phyloP scores from a whole-genome alignment of 1,140 invertebrate species.

The Stegodyphus mimosarum region DNA sequence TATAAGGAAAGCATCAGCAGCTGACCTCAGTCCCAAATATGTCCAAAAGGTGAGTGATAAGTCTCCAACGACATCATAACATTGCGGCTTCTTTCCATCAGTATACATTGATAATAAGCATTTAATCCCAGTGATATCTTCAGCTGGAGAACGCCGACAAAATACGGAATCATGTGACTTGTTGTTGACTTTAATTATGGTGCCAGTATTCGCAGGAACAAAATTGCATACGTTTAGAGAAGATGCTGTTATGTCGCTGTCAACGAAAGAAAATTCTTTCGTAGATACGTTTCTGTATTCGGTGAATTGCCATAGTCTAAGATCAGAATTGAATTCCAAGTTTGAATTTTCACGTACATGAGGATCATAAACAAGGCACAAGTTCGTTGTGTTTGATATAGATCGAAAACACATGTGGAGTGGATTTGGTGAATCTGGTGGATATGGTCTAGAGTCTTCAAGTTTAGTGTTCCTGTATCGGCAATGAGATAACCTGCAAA shows the following conservation, averaged over 20 bases:
- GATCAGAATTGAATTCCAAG: constrained; percentile 62
- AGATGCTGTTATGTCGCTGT: not conserved
- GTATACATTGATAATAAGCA: constrained; percentile 58
- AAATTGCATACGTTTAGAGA: constrained; percentile 56
- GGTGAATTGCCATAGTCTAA: constrained; percentile 60
- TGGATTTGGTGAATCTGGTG: constrained; percentile 41
- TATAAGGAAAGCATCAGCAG: constrained; percentile 62
- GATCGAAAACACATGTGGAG: constrained; percentile 62
- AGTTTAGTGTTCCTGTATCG: constrained; percentile 38
- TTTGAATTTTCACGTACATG: constrained; percentile 28
- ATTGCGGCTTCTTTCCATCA: constrained; percentile 35
- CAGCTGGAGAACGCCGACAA: constrained; percentile 49
- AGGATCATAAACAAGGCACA: constrained; percentile 61
- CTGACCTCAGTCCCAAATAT: constrained; percentile 60
- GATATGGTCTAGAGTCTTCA: constrained; percentile 6
- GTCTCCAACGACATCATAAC: constrained; percentile 60
- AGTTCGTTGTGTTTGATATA: constrained; percentile 21
- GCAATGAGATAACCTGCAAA: constrained; percentile 57
- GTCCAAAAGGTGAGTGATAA: constrained; percentile 60
- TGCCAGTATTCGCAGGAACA: constrained; percentile 43
- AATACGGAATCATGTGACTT: constrained; percentile 53
- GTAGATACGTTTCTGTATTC: constrained; percentile 46
- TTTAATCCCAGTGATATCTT: constrained; percentile 44
- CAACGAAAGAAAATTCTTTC: constrained; percentile 25
- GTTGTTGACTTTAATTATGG: constrained; percentile 57